Evolutionary conservation across 2,888 invertebrate genomes (phyloP), one percentile per base, ranked within the genome.

Genomic region (Drosophila rubida): DNA sequence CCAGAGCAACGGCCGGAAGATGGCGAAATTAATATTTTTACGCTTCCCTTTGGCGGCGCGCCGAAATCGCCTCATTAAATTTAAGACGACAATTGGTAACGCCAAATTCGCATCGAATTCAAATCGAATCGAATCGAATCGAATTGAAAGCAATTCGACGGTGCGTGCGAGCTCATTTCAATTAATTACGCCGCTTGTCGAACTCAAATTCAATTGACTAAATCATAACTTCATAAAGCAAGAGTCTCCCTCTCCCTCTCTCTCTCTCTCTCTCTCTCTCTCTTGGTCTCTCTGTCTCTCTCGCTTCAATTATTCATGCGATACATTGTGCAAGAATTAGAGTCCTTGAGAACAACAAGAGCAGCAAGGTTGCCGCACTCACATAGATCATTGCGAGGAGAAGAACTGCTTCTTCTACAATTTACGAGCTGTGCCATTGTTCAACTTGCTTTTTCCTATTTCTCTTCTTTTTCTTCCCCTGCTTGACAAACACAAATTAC

Each of bases 1-100:
- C 72, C 63, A 71, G 73, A 78, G 79, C 70, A 81, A 79, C 61
- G 68, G 41, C 57, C 69, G 66, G 69, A 66, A 79, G 79, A 81
- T 84, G 85, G 60, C 68, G 74, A 79, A 81, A 82, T 82, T 82
- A 84, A 82, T 82, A 75, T 72, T 81, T 68, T 60, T 53, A 53
- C 62, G 59, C 58, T 27, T 35, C 30, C 50, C 42, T 7, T n/a
- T 54, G 68, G 66, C 61, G 37, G 32, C 30, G 45, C 50, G 51
- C 55, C 57, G 49, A 69, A 65, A 74, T 55, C 46, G 58, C 39
- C 55, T 55, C 74, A 69, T 74, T 69, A 66, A 75, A 69, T 74
- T 75, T 75, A 70, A 74, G 50, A 45, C 32, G 57, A 19, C 46
- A 55, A 65, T 74, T 74, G 54, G 62, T 19, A 69, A 13, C 14